These are phyloP conservation scores for Microtus oregoni DNA, from an alignment of 2,113 vertebrate genomes.

Conservation along the genomic window DNA sequence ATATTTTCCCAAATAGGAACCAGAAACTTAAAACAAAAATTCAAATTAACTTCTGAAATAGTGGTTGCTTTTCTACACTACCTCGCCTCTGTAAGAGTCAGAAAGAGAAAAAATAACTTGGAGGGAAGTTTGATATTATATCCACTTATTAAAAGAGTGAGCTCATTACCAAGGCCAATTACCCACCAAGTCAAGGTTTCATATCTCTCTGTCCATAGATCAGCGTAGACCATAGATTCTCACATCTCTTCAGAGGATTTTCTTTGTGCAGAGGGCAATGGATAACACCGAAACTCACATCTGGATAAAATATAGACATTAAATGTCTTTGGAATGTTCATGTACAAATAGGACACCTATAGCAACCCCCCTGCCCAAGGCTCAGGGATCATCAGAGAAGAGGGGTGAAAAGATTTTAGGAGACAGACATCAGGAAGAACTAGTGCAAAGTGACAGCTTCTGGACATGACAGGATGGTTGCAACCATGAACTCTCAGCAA, in stretches of 20 bases:
- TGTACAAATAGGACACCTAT: too few species aligned
- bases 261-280: neutral
- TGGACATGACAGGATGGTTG: neutral
- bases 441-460: neutral
- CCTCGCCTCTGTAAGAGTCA: neutral
- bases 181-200: neutral
- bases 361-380: too few species aligned
- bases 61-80: fast-evolving
- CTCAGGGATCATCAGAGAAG: neutral
- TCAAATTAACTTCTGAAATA: neutral
- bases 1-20: neutral
- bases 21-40: neutral
- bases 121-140: neutral
- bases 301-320: neutral
- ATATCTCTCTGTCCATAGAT: neutral
- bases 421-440: neutral
- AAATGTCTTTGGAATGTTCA: neutral
- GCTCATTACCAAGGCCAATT: too few species aligned
- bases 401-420: neutral
- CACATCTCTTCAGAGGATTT: neutral
- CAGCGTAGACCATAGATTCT: too few species aligned
- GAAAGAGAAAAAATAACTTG: neutral
- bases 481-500: neutral
- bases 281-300: neutral
- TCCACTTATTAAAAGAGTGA: neutral